A percentile compares a stretch with the other conserved stretches of the same genome.
These are phyloP conservation scores for Eremophila alpestris DNA, from an alignment of 2,797 vertebrate genomes.

Conservation along the genomic window DNA sequence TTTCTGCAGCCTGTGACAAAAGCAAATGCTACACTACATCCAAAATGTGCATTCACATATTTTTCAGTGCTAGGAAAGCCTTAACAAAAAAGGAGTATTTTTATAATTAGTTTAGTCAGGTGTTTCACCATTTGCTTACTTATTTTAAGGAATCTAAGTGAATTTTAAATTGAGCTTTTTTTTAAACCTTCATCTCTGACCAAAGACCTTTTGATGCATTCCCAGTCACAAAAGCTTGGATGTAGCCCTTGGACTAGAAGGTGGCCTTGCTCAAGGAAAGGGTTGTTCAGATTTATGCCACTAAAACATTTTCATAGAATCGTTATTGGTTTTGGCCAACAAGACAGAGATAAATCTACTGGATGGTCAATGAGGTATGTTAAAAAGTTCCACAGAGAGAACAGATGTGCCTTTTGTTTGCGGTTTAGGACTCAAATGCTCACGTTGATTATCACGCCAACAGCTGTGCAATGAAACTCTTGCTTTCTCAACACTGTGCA, in stretches of 20 bases:
- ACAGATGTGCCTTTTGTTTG: neutral
- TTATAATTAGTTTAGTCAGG: neutral
- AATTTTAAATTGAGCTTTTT: neutral
- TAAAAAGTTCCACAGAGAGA: neutral
- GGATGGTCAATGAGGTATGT: neutral
- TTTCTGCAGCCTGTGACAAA: neutral
- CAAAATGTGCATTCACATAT: neutral
- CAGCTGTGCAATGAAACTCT: neutral
- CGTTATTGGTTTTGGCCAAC: neutral
- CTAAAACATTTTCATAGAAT: neutral
- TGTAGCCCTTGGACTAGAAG: neutral
- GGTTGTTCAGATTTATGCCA: neutral
- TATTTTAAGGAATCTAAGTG: neutral
- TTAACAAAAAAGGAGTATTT: neutral
- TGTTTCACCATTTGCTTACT: neutral
- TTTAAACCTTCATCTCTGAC: neutral
- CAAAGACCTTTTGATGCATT: neutral
- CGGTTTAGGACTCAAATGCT: neutral
- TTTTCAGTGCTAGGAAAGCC: neutral
- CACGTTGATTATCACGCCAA: neutral
- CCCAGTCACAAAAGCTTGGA: neutral
- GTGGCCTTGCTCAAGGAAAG: neutral
- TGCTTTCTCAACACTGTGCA: neutral
- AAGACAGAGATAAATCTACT: neutral
- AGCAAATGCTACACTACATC: neutral